Base-by-base conservation (phyloP, 2,797 vertebrate genomes). In the Clangula hyemalis region DNA sequence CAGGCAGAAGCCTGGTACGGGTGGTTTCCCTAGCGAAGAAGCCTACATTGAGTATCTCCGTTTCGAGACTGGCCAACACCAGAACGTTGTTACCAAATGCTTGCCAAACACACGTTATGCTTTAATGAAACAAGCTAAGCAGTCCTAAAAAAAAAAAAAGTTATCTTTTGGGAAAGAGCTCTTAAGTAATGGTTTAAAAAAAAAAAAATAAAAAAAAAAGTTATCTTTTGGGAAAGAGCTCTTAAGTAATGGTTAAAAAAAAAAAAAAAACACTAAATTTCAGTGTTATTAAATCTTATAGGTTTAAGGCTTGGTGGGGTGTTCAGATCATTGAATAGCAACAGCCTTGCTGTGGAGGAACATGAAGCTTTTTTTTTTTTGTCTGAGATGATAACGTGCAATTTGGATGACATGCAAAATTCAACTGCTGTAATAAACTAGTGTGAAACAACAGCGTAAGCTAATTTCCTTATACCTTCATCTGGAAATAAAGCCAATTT, bases 401-500 rank as follows among this genome's bases (percentile, higher is more conserved):
- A 80, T 65, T 69, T 39, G 20, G 34, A 87, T 65, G 19, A 54
- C 0, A 2, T 15, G 45, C 45, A 82, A 88, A 85, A 87, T 54
- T 71, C 57, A 64, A 56, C 11, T 45, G 62, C 32, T 39, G 27
- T 60, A 84, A 86, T 72, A 90, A 94, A 90, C 45, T 28, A 66
- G 53, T 12, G 92, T 41, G 21, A 72, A 92, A 73, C 21, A 86
- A 51, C 9, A 84, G 90, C 80, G 65, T 27, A 70, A 84, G 75
- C 32, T 88, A 0, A 71, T 56, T 93, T 90, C 45, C 54, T 72
- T 75, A 78, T 18, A 51, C 21, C 53, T 82, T 49, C 56, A 93
- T 20, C 47, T 70, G 51, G 30, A 95, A 95, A 87, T 27, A 92
- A 82, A 12, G 28, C 22, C 85, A 47, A 79, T 76, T 57, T 73